Evolutionary conservation across 2,113 vertebrate genomes (phyloP).

Genomic region (Salvelinus alpinus): DNA sequence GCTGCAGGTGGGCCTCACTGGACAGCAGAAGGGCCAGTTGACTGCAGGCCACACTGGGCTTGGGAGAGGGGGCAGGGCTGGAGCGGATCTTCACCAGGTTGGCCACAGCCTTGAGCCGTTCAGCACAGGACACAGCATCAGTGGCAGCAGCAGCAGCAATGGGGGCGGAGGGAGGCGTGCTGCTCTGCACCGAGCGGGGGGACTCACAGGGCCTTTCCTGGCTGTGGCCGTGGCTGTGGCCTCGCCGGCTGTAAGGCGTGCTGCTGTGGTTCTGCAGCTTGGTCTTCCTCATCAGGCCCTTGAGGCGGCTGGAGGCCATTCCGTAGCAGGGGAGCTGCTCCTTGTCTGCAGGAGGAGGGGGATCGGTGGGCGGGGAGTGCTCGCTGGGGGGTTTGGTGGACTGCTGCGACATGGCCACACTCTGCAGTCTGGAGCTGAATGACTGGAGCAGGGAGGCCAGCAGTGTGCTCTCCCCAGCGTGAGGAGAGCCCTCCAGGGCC

Average conservation of each 20-base stretch:
- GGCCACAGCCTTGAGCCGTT: slow-evolving; percentile 91
- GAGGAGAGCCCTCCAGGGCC: slow-evolving; percentile 84
- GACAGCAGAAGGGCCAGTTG: slow-evolving; percentile 93
- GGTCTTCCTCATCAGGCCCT: slow-evolving; percentile 91
- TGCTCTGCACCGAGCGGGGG: slow-evolving; percentile 76
- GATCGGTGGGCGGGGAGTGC: slow-evolving; percentile 62
- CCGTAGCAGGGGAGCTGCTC: slow-evolving; percentile 87
- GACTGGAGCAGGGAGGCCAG: slow-evolving; percentile 97
- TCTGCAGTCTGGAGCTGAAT: slow-evolving; percentile 95
- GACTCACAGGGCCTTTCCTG: slow-evolving; percentile 85
- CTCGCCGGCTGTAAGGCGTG: slow-evolving; percentile 81
- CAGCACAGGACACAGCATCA: slow-evolving; percentile 88
- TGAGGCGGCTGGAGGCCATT: slow-evolving; percentile 90
- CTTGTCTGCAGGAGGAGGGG: slow-evolving; percentile 76
- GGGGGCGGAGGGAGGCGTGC: slow-evolving; percentile 72
- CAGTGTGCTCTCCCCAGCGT: slow-evolving; percentile 92
- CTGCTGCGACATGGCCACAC: slow-evolving; percentile 91
- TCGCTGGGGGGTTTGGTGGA: slow-evolving; percentile 75
- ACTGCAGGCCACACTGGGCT: slow-evolving; percentile 95
- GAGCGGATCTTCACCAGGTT: slow-evolving; percentile 93
- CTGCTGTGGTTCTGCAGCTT: slow-evolving; percentile 85
- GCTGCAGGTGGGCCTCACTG: slow-evolving; percentile 97
- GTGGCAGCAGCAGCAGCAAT: slow-evolving; percentile 36
- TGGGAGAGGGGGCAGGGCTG: slow-evolving; percentile 90
- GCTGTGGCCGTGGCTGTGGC: slow-evolving; percentile 67